These are phyloP conservation scores for Tapirus terrestris DNA, from an alignment of 2,113 vertebrate genomes.

Conservation along the genomic window DNA sequence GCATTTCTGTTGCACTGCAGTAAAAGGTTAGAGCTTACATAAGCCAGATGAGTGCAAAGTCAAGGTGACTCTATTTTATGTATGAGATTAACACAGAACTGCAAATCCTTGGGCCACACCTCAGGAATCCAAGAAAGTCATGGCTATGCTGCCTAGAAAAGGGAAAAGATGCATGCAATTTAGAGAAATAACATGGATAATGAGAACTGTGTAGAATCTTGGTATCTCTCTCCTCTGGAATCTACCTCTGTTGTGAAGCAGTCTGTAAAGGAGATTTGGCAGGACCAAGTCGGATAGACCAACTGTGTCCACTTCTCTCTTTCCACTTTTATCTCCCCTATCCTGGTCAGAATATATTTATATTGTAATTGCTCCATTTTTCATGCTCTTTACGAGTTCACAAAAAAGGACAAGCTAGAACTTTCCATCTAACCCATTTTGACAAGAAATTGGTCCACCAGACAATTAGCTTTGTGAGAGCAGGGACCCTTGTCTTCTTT, in stretches of 20 bases:
- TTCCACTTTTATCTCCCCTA: not conserved
- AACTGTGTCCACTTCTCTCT: not conserved
- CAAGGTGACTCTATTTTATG: conserved; percentile 82
- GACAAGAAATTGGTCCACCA: not conserved
- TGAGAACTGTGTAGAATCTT: not conserved
- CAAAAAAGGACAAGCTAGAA: not conserved
- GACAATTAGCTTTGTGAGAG: not conserved
- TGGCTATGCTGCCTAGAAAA: not conserved
- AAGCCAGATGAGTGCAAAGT: conserved; percentile 78
- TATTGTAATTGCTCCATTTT: not conserved
- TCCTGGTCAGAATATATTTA: not conserved
- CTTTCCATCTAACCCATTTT: not conserved
- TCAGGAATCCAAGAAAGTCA: conserved; percentile 42
- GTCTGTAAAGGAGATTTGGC: not conserved
- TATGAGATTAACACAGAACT: conserved; percentile 78
- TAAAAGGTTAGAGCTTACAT: conserved; percentile 81
- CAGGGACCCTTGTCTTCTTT: not conserved
- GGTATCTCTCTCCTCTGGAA: not conserved
- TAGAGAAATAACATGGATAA: not conserved
- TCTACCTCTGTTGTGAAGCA: not conserved
- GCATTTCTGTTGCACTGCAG: conserved; percentile 81
- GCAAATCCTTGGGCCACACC: conserved; percentile 63
- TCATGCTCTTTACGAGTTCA: not conserved
- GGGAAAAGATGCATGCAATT: conserved; percentile 1
- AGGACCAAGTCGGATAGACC: not conserved